Evolutionary conservation across 2,113 vertebrate genomes (phyloP).

Genomic region (Platysternon megacephalum): DNA sequence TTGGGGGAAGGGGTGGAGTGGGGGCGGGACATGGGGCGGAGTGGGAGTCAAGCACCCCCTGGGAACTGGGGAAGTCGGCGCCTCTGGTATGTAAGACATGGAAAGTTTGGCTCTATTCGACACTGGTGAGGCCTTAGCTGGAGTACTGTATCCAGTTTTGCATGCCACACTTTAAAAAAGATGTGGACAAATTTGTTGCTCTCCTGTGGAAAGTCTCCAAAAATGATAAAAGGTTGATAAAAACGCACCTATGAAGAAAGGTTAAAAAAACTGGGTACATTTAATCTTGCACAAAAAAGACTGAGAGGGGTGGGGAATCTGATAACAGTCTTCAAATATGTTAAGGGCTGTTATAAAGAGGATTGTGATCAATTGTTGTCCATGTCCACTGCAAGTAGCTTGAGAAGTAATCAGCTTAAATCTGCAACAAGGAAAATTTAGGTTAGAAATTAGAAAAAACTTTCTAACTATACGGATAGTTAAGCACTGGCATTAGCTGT

Average conservation of each 20-base stretch:
- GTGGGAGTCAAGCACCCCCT: no score
- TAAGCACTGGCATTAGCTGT: neutral
- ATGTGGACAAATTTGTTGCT: neutral
- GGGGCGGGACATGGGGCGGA: no score
- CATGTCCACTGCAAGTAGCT: no score
- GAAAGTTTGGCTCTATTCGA: neutral
- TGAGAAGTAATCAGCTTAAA: neutral
- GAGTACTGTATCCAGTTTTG: neutral
- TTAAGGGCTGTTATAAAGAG: neutral
- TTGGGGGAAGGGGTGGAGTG: no score
- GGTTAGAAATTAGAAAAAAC: neutral
- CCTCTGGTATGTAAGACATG: no score
- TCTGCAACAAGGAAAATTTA: neutral
- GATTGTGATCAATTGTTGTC: no score
- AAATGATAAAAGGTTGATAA: neutral
- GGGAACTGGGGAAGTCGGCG: no score
- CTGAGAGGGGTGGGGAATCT: neutral
- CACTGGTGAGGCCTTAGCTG: neutral
- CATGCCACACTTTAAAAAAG: neutral
- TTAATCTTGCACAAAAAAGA: no score
- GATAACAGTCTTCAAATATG: neutral
- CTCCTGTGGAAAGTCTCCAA: no score
- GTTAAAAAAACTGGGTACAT: neutral
- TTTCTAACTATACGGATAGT: neutral
- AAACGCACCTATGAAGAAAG: neutral